Conservation (phyloP, 1,140 invertebrate species). For the Agrypnia vestita region DNA sequence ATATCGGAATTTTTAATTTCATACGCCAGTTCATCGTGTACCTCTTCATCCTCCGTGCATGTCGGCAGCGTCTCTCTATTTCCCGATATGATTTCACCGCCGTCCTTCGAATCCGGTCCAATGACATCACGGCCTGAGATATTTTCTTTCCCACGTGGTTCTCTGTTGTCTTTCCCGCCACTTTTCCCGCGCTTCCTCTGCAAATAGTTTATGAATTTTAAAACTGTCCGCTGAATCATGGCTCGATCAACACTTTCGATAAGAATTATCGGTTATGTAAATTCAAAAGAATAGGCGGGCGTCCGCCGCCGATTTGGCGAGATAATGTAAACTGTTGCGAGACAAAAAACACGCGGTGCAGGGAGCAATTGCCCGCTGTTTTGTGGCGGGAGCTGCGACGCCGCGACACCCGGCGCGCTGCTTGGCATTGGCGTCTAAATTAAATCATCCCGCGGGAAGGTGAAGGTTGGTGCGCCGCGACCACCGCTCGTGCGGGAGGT, state of each 20-base stretch:
- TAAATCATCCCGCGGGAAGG: constrained; percentile 40
- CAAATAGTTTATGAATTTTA: constrained; percentile 58
- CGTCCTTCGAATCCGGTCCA: constrained; percentile 23
- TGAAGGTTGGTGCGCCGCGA: constrained; percentile 54
- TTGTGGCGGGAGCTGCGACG: constrained; percentile 21
- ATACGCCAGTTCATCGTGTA: constrained; percentile 64
- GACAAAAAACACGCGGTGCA: not conserved
- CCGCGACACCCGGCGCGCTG: constrained; percentile 9
- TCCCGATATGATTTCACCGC: not conserved
- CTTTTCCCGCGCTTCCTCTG: constrained; percentile 68
- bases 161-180: constrained; percentile 67
- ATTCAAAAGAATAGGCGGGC: not conserved
- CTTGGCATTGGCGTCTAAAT: constrained; percentile 49
- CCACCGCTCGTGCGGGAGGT: no score
- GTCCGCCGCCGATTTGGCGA: not conserved
- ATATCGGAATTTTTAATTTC: constrained; percentile 71
- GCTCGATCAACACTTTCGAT: not conserved
- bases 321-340: not conserved
- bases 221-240: constrained; percentile 50
- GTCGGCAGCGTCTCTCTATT: constrained; percentile 8
- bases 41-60: constrained; percentile 50
- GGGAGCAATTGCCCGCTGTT: not conserved
- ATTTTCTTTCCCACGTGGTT: constrained; percentile 39
- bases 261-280: constrained; percentile 3
- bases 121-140: constrained; percentile 53